Percentiles rank a stretch among this genome's conserved stretches.
Evolutionary conservation across 2,888 invertebrate species (phyloP).

Genomic region (Hirtodrosophila histrioides): DNA sequence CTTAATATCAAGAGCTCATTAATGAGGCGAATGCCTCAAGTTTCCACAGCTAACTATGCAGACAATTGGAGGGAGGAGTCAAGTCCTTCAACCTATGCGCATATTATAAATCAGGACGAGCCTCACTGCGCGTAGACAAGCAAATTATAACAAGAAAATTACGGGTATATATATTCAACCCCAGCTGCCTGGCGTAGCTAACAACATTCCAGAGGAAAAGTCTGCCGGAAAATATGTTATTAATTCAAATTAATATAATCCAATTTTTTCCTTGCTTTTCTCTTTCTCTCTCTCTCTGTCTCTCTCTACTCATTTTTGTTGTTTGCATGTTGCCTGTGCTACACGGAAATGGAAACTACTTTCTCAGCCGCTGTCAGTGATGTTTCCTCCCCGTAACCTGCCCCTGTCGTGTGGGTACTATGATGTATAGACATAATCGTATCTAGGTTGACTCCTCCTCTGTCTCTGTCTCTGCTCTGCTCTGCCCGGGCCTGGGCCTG

Average conservation of each 20-base stretch:
- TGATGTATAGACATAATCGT: conserved; percentile 64
- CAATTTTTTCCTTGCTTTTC: conserved; percentile 52
- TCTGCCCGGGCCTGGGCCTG: background rate
- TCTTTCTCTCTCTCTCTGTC: conserved; percentile 4
- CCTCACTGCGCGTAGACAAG: conserved; percentile 41
- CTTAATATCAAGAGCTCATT: conserved; percentile 74
- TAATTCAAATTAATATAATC: conserved; percentile 83
- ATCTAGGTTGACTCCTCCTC: conserved; percentile 49
- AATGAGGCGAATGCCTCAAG: conserved; percentile 55
- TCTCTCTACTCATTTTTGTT: conserved; percentile 17
- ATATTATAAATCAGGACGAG: conserved; percentile 38
- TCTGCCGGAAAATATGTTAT: conserved; percentile 80
- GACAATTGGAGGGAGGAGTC: conserved; percentile 1
- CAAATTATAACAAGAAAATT: conserved; percentile 42
- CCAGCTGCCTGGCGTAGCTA: conserved; percentile 27
- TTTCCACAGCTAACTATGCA: conserved; percentile 30
- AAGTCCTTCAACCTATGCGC: conserved; percentile 23
- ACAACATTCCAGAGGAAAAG: conserved; percentile 57
- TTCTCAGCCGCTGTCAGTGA: conserved; percentile 57
- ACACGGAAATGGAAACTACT: conserved; percentile 73
- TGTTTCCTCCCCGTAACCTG: conserved; percentile 25
- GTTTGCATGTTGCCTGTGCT: conserved; percentile 16
- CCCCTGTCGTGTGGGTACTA: conserved; percentile 22
- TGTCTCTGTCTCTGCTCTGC: background rate
- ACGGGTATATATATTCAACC: conserved; percentile 12